Conservation (phyloP, 2,113 vertebrate species). For the Campylomormyrus tamandua region DNA sequence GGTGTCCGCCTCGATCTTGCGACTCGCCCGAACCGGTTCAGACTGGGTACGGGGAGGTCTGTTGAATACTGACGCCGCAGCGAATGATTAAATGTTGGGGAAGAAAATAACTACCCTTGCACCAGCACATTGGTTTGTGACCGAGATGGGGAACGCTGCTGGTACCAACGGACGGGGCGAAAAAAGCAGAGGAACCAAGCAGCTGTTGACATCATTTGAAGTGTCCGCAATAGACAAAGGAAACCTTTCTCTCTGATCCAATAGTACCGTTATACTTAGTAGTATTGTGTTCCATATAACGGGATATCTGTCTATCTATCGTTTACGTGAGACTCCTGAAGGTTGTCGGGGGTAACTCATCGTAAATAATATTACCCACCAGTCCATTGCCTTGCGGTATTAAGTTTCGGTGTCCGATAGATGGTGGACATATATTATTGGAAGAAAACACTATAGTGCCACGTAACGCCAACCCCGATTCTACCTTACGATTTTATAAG, state of each 20-base stretch:
- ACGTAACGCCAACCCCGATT: neutral
- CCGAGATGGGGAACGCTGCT: neutral
- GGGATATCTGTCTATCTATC: neutral
- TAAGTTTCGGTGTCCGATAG: neutral
- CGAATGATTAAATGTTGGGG: slow-evolving; percentile 40
- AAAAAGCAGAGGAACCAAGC: neutral
- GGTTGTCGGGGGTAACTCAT: neutral
- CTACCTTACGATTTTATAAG: neutral
- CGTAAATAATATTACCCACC: neutral
- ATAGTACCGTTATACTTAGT: neutral
- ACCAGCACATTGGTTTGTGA: neutral
- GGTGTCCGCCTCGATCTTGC: slow-evolving; percentile 50
- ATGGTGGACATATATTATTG: neutral
- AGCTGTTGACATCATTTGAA: neutral
- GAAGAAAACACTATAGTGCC: neutral
- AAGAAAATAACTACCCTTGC: slow-evolving; percentile 23
- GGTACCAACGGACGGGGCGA: neutral
- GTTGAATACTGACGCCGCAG: slow-evolving; percentile 41
- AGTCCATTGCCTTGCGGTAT: neutral
- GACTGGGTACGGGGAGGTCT: slow-evolving; percentile 59
- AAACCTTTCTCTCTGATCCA: neutral
- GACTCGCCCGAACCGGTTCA: slow-evolving; percentile 66
- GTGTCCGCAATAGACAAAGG: neutral
- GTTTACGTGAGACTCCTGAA: neutral
- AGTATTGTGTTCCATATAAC: neutral